Evolutionary conservation across 1,140 invertebrate genomes (phyloP).

Genomic region (Laupala kohalensis): DNA sequence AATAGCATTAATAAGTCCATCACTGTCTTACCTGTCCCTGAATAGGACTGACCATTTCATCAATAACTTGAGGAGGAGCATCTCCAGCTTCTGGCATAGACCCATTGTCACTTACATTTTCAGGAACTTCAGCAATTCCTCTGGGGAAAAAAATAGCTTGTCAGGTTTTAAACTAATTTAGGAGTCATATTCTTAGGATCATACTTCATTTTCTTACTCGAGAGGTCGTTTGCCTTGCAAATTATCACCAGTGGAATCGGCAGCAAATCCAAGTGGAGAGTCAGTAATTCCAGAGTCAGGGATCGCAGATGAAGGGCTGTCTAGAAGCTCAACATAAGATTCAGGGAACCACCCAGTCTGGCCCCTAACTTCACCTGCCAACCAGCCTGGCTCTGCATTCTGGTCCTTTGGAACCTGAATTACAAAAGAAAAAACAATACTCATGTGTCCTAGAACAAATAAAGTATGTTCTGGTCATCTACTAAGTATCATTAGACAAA

Average conservation of each 20-base stretch:
- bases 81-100: conserved; percentile 18
- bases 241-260: conserved; percentile 12
- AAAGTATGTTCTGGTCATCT: neutral
- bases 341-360: conserved; percentile 96
- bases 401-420: conserved; percentile 62
- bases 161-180: neutral
- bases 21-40: conserved; percentile 21
- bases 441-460: neutral
- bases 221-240: conserved; percentile 32
- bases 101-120: conserved; percentile 42
- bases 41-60: conserved; percentile 11
- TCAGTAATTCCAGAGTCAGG: neutral
- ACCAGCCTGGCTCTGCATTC: conserved; percentile 92
- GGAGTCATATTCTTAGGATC: too few relatives aligned
- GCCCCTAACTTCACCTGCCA: conserved; percentile 78
- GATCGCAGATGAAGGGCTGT: conserved; percentile 21
- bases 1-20: too few relatives aligned
- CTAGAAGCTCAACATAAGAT: conserved; percentile 82
- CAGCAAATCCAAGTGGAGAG: conserved; percentile 1
- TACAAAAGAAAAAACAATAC: neutral
- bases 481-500: too few relatives aligned
- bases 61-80: conserved; percentile 10
- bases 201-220: conserved; percentile 27
- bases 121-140: conserved; percentile 60
- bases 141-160: conserved; percentile 23